Evolutionary conservation across 2,797 vertebrate genomes (phyloP), one percentile per base, ranked within the genome.

Genomic region (Cuculus canorus): DNA sequence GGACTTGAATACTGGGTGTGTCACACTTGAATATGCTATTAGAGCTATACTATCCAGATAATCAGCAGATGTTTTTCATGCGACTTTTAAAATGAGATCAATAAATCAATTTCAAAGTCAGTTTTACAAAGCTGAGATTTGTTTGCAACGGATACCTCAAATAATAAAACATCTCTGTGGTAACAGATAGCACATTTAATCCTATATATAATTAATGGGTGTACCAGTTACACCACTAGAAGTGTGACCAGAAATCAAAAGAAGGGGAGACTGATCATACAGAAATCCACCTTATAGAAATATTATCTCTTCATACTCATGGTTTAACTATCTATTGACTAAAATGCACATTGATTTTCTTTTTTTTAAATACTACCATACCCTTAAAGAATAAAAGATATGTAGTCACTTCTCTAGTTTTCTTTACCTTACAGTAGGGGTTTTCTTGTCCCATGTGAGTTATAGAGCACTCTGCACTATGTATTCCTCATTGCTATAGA

Each of bases 51-150:
- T 78, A 65, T 77, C 15, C 59, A 73, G 53, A 75, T 77, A 63
- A 81, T 63, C 95, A 86, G 65, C 50, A 83, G 64, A 24, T 75
- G 81, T 90, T 93, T 94, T 82, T 71, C 68, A 57, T 54, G 33
- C 19, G 45, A 78, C 24, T 93, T 93, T 81, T 37, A 75, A 91
- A 93, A 91, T 86, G 47, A 93, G n/a, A 64, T 57, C 76, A 43
- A 28, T 80, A 92, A 92, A 95, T 91, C 22, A 56, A 68, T 93
- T 93, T 90, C 81, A 64, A 92, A 66, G 37, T 60, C 63, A 90
- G 32, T 45, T 89, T 96, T 95, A 78, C 15, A 57, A 70, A 94
- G 33, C 39, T 81, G 63, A 82, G 81, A 71, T 89, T 88, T 90
- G 39, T 95, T 96, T 88, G 90, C 63, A 86, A 56, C 65, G 63